Evolutionary conservation across 2,797 vertebrate genomes (phyloP).

Genomic region (Eremophila alpestris): DNA sequence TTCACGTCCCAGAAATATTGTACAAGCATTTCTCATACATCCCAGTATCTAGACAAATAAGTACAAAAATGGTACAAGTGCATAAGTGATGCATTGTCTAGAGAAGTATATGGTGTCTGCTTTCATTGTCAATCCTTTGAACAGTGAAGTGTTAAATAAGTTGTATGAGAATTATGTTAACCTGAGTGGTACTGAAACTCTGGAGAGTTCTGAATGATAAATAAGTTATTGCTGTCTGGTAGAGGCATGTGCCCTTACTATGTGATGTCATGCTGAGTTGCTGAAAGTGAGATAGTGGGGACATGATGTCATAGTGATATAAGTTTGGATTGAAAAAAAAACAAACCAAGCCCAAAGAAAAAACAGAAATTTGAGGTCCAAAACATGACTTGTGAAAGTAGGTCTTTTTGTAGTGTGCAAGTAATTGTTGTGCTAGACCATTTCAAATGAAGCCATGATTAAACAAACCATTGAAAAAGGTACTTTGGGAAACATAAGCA

Average conservation of each 20-base stretch:
- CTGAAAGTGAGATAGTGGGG: neutral
- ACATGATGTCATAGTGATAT: neutral
- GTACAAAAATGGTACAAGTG: neutral
- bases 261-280: neutral
- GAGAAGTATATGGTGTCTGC: neutral
- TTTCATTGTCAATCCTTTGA: neutral
- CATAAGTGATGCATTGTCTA: neutral
- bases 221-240: conserved; percentile 3
- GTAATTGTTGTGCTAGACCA: neutral
- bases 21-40: neutral
- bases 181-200: neutral
- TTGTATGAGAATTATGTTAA: neutral
- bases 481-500: neutral
- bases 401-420: neutral
- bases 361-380: neutral
- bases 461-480: neutral
- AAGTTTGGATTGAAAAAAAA: neutral
- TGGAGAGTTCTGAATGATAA: conserved; percentile 4
- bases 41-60: neutral
- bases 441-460: neutral
- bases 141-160: neutral
- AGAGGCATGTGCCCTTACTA: neutral
- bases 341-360: neutral
- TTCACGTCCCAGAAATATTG: neutral
- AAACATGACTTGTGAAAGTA: neutral